Evolutionary conservation across 1,140 invertebrate genomes (phyloP).

Genomic region (Achatina immaculata): DNA sequence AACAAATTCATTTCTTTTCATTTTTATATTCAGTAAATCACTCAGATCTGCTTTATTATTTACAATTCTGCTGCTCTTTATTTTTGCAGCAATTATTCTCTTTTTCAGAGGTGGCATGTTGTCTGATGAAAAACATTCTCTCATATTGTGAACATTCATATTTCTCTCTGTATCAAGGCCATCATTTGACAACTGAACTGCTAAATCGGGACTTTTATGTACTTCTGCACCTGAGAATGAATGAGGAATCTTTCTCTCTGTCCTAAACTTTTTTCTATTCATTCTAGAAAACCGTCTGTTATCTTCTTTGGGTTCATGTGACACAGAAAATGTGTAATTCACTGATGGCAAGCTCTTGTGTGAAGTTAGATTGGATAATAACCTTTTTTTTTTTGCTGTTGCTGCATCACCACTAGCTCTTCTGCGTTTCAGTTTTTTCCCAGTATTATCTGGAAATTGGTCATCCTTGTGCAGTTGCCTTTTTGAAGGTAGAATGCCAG

Average conservation of each 20-base stretch:
- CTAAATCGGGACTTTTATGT: neutral
- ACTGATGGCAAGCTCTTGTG: constrained; percentile 27
- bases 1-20: neutral
- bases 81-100: neutral
- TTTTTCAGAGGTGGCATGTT: constrained; percentile 1
- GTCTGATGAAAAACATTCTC: constrained; percentile 25
- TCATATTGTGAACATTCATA: neutral
- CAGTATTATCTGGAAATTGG: neutral
- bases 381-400: neutral
- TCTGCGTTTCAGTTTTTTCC: constrained; percentile 17
- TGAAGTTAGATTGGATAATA: constrained; percentile 10
- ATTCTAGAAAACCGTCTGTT: neutral
- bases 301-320: constrained; percentile 30
- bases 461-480: neutral
- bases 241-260: constrained; percentile 13
- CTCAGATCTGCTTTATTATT: neutral
- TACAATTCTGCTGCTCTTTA: neutral
- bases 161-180: neutral
- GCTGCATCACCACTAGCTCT: constrained; percentile 16
- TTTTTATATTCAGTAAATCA: neutral
- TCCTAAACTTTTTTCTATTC: neutral
- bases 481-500: neutral
- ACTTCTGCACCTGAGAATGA: constrained; percentile 14
- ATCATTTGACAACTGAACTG: neutral
- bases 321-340: neutral